phyloP scores from a whole-genome alignment of 2,888 invertebrate genomes.

The Tipula vernalis region DNA sequence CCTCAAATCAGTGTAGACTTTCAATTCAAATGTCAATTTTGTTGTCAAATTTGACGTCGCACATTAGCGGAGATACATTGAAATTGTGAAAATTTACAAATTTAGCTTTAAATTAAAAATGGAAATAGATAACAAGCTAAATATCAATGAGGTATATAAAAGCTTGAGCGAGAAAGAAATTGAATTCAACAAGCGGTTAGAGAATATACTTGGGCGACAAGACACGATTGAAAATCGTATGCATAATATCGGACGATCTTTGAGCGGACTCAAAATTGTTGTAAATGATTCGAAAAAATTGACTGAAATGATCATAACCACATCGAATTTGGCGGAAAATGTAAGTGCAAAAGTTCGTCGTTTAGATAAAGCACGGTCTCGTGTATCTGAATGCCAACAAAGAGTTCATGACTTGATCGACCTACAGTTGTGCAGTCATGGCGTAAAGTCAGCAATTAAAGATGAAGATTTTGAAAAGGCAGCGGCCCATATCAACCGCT shows the following conservation, averaged over 20 bases:
- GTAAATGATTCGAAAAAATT: slow-evolving; percentile 69
- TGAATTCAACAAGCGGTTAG: slow-evolving; percentile 19
- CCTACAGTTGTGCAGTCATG: slow-evolving; percentile 89
- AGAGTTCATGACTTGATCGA: slow-evolving; percentile 91
- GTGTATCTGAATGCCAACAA: slow-evolving; percentile 88
- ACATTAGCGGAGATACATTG: background rate
- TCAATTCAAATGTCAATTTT: background rate
- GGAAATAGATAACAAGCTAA: background rate
- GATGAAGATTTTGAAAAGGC: slow-evolving; percentile 95
- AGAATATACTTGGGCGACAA: slow-evolving; percentile 58
- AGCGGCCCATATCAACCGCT: slow-evolving; percentile 89
- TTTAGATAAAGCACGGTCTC: slow-evolving; percentile 73
- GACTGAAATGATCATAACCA: slow-evolving; percentile 71
- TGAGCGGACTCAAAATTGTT: slow-evolving; percentile 66
- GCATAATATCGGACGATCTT: slow-evolving; percentile 62
- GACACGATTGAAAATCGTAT: slow-evolving; percentile 69
- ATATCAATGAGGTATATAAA: background rate
- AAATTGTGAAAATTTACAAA: background rate
- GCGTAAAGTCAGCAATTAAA: slow-evolving; percentile 87
- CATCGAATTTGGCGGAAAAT: slow-evolving; percentile 79
- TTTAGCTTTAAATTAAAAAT: background rate
- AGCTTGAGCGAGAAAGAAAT: background rate
- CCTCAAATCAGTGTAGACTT: background rate
- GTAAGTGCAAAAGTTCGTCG: slow-evolving; percentile 93
- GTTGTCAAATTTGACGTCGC: background rate